A percentile compares a stretch with the other conserved stretches of the same genome.
Conservation (phyloP, 2,113 vertebrate species). For the Zapornia atra region DNA sequence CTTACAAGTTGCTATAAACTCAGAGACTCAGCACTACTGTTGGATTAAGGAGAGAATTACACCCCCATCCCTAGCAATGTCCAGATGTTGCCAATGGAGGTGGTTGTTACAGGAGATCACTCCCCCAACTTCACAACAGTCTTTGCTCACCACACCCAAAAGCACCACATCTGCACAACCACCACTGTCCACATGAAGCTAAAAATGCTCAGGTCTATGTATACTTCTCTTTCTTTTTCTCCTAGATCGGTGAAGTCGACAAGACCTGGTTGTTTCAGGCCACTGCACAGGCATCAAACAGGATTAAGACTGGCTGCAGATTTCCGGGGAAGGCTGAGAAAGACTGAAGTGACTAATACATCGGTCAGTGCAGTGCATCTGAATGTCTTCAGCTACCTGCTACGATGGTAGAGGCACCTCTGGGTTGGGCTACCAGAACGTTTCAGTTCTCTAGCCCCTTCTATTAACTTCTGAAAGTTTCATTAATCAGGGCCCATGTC, state of each 20-base stretch:
- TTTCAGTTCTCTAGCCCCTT: background rate
- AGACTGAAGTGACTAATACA: background rate
- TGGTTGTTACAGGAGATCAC: background rate
- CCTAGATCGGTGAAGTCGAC: background rate
- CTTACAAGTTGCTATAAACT: background rate
- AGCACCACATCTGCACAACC: background rate
- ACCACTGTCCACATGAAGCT: background rate
- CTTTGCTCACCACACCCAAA: background rate
- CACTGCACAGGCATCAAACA: background rate
- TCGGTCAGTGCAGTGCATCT: accelerated
- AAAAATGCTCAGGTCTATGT: background rate
- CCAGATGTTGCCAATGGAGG: background rate
- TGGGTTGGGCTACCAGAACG: background rate
- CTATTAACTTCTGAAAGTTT: background rate
- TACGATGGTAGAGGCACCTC: background rate
- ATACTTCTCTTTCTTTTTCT: background rate
- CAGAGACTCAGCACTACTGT: background rate
- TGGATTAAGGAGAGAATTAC: background rate
- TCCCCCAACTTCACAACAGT: background rate
- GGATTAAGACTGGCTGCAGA: background rate
- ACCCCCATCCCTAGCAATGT: background rate
- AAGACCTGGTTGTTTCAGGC: background rate
- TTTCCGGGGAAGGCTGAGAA: background rate
- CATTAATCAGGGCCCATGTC: background rate
- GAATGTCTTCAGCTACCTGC: background rate